Conservation (phyloP, 1,140 invertebrate genomes). For the Helicoverpa zea region DNA sequence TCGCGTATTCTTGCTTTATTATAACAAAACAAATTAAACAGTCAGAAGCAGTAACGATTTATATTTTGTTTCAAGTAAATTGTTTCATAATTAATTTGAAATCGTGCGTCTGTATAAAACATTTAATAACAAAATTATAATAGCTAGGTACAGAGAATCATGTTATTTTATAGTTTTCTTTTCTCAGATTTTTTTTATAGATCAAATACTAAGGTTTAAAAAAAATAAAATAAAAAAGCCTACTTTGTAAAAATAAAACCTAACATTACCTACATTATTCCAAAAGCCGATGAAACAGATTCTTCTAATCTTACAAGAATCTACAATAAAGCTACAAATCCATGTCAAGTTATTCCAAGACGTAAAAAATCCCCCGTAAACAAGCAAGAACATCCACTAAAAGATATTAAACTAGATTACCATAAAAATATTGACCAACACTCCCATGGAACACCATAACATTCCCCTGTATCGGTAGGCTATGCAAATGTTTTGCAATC, state of each 20-base stretch:
- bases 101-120: not conserved
- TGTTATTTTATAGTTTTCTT: no score
- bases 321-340: no score
- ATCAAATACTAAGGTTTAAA: no score
- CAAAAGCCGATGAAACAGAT: no score
- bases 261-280: no score
- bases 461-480: not conserved
- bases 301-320: no score
- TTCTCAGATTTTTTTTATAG: no score
- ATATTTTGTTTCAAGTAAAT: not conserved
- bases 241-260: no score
- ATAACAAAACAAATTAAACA: slow-evolving; percentile 9
- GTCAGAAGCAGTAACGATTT: not conserved
- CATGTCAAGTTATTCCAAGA: not conserved
- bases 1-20: not conserved
- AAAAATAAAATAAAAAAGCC: no score
- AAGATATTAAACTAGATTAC: not conserved
- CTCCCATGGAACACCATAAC: not conserved
- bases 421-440: slow-evolving; percentile 19
- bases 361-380: not conserved
- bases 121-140: not conserved
- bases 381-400: not conserved
- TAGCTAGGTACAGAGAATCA: not conserved
- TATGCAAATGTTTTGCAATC: slow-evolving; percentile 43
- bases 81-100: not conserved